Percentiles rank a stretch among this genome's conserved stretches.
These are phyloP conservation scores for Artemia franciscana DNA, from an alignment of 1,140 invertebrate genomes.

Conservation along the genomic window DNA sequence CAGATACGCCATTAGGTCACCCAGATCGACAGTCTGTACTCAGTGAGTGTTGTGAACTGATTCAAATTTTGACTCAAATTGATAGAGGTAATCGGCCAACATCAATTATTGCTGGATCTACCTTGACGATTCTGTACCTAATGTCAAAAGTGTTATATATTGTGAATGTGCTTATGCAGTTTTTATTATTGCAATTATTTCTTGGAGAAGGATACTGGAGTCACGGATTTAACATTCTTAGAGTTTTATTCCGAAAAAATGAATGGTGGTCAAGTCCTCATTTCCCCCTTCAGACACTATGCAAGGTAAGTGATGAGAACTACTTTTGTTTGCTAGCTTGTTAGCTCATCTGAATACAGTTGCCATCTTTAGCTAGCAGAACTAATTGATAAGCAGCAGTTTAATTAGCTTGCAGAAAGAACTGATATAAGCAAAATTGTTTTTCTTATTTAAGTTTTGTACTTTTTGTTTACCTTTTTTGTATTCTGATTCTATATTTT, in stretches of 20 bases:
- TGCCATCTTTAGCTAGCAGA: no score
- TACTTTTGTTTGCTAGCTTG: no score
- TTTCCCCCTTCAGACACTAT: slow-evolving; percentile 21
- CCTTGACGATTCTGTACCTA: slow-evolving; percentile 22
- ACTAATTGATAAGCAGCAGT: no score
- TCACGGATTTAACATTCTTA: slow-evolving; percentile 19
- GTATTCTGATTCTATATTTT: no score
- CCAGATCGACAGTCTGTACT: slow-evolving; percentile 21
- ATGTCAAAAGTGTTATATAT: slow-evolving; percentile 23
- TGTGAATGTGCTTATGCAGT: slow-evolving; percentile 22
- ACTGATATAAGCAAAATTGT: no score
- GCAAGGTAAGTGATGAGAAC: slow-evolving; percentile 17
- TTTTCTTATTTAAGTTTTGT: no score
- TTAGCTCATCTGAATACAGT: no score
- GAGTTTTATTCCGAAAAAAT: slow-evolving; percentile 14
- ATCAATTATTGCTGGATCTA: slow-evolving; percentile 20
- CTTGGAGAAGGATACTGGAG: slow-evolving; percentile 19
- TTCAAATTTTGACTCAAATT: slow-evolving; percentile 20
- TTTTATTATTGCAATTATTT: slow-evolving; percentile 23
- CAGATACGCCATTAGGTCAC: slow-evolving; percentile 20
- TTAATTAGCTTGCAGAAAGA: no score
- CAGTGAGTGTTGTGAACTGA: slow-evolving; percentile 21
- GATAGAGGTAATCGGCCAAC: slow-evolving; percentile 15
- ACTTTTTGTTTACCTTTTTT: no score
- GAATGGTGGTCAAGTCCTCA: slow-evolving; percentile 22